Evolutionary conservation across 1,140 invertebrate genomes (phyloP).

Genomic region (Bathynomus jamesi): DNA sequence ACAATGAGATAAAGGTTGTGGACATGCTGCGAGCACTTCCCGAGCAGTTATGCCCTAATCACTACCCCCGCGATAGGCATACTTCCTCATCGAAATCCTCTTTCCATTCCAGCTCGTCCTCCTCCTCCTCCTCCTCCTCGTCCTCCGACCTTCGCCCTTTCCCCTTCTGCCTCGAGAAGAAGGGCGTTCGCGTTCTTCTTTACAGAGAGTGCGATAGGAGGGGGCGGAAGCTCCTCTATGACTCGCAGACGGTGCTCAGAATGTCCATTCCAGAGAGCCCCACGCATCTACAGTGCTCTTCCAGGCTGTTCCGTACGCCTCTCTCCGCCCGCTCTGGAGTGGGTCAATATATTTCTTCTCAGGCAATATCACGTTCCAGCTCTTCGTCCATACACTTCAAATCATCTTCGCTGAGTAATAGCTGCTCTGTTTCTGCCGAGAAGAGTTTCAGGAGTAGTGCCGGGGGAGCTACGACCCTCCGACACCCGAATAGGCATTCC

Average conservation of each 20-base stretch:
- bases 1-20: no score
- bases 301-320: neutral
- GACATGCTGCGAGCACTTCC: no score
- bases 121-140: neutral
- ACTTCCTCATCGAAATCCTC: no score
- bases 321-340: no score
- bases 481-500: no score
- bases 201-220: slow-evolving; percentile 75
- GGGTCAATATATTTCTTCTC: no score
- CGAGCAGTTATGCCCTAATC: no score
- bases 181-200: slow-evolving; percentile 56
- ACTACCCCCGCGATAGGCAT: no score
- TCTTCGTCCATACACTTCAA: neutral
- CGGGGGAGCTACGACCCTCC: neutral
- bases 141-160: neutral
- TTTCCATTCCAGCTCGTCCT: neutral
- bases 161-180: neutral
- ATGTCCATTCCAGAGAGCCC: slow-evolving; percentile 41
- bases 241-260: slow-evolving; percentile 64
- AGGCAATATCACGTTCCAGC: no score
- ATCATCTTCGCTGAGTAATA: no score
- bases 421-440: neutral
- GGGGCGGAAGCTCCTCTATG: slow-evolving; percentile 71
- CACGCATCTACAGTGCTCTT: neutral
- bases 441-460: neutral